Base-by-base conservation (phyloP, 1,140 invertebrate species). In the Rhynchophorus ferrugineus region DNA sequence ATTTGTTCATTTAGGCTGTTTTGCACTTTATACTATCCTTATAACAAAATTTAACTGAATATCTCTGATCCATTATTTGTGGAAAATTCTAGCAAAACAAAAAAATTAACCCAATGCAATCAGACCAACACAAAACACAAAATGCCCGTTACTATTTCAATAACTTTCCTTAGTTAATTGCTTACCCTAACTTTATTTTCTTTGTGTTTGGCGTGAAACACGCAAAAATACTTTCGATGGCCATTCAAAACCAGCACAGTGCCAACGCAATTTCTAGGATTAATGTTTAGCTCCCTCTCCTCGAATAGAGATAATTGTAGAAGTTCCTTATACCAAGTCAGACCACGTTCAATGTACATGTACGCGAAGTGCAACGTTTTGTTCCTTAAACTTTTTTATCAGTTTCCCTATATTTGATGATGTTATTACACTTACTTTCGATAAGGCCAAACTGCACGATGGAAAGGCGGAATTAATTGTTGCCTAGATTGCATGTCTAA, bases 231-330 rank as follows among this genome's bases (percentile, higher is more conserved):
- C 72, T 94, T 93, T 41, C 94, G 77, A 70, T 93, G 89, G 3
- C 95, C 95, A 74, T 98, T 98, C 24, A 98, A 73, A 1, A 93
- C 89, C 16, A 99, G 72, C 21, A 99, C 95, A 16, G 96, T 99
- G 3, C 96, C 96, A 22, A 98, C 85, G 71, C 93, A 97, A 75
- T 98, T 98, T 61, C 90, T 83, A 2, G 92, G 89, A 77, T 98
- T 98, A 29, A 98, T 95, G 57, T 87, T 83, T 44, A 97, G 74
- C 59, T 90, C 83, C 46, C 83, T 75, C 37, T 79, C 82, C 70
- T 91, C 84, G 16, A 85, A 80, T 38, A 95, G 75, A 44, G 89
- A 89, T 56, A 94, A 75, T 54, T 87, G 81, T 35, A 99, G 74
- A 19, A 98, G 71, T 61, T 90, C 84, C 36, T 85, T 83, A 71